A percentile compares a stretch with the other conserved stretches of the same genome.
Evolutionary conservation across 2,888 invertebrate genomes (phyloP).

Genomic region (Miltochrista miniata): DNA sequence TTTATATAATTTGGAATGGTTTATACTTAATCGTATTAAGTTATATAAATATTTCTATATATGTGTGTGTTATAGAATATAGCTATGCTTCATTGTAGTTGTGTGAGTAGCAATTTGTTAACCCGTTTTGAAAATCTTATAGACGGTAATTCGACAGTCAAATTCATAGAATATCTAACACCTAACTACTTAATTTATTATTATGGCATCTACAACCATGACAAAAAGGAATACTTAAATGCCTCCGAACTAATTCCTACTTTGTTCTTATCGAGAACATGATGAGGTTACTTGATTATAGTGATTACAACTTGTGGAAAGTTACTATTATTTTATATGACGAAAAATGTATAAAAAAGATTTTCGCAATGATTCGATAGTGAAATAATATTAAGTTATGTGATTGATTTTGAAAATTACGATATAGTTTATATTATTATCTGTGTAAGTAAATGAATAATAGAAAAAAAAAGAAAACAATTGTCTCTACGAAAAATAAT

Average conservation of each 20-base stretch:
- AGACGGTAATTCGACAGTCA: slow-evolving; percentile 42
- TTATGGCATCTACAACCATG: slow-evolving; percentile 49
- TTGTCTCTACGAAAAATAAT: slow-evolving; percentile 20
- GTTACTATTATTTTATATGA: slow-evolving; percentile 33
- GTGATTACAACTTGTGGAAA: slow-evolving; percentile 37
- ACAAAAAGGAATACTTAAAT: slow-evolving; percentile 37
- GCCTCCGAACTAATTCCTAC: slow-evolving; percentile 30
- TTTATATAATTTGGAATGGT: slow-evolving; percentile 59
- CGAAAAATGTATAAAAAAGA: slow-evolving; percentile 37
- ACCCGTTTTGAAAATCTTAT: slow-evolving; percentile 28
- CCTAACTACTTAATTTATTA: slow-evolving; percentile 46
- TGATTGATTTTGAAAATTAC: slow-evolving; percentile 24
- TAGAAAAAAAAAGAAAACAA: slow-evolving; percentile 2
- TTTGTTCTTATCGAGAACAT: slow-evolving; percentile 35
- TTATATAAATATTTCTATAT: slow-evolving; percentile 43
- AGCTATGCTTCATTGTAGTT: slow-evolving; percentile 26
- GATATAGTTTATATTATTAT: slow-evolving; percentile 8
- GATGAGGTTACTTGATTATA: slow-evolving; percentile 24
- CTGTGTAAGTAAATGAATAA: slow-evolving; percentile 7
- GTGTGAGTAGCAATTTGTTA: slow-evolving; percentile 1
- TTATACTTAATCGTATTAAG: slow-evolving; percentile 75
- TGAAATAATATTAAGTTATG: slow-evolving; percentile 30
- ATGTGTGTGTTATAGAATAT: slow-evolving; percentile 7
- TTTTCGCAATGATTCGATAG: slow-evolving; percentile 29
- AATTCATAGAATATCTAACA: slow-evolving; percentile 43